Evolutionary conservation across 2,797 vertebrate genomes (phyloP), one percentile per base, ranked within the genome.

Genomic region (Poecile montanus): DNA sequence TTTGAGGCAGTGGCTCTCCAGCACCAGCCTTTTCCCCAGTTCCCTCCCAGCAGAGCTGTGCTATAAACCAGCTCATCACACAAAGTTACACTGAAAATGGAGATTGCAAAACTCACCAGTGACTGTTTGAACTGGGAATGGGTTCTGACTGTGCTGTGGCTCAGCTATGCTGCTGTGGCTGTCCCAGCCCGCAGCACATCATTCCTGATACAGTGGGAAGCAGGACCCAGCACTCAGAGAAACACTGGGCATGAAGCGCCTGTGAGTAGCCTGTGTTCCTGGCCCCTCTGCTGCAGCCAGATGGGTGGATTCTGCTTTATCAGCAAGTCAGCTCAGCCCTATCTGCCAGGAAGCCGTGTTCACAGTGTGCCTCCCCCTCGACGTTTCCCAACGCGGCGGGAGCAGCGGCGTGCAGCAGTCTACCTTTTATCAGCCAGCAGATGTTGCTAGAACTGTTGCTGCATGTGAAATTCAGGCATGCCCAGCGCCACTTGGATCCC

Each of bases 391-490:
- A 89, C n/a, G 22, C 42, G 6, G 88, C 67, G 0, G 81, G 94
- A 96, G 87, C 48, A 93, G 87, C 67, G 13, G 85, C 48, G 38
- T 50, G 4, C 72, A 60, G 91, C 89, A 80, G 84, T 66, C 63
- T 88, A 95, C 94, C 95, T 96, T 97, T 95, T 96, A 94, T 94
- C 95, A 95, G 91, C 94, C 84, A 91, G 94, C 94, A 96, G 95
- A 97, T 95, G 95, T 96, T 97, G 85, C 94, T 94, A 95, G 93
- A 96, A 94, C 88, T 81, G 90, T 56, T 91, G 91, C 91, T 85
- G 91, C 77, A n/a, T 19, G 87, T 50, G 60, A 57, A 65, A 88
- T 72, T 42, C 91, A 47, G 93, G 92, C 94, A 91, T 94, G 93
- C 86, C 90, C 90, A 86, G 91, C 88, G 0, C 78, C 16, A 40